phyloP scores from a whole-genome alignment of 2,113 vertebrate genomes.

The Phrynosoma platyrhinos region DNA sequence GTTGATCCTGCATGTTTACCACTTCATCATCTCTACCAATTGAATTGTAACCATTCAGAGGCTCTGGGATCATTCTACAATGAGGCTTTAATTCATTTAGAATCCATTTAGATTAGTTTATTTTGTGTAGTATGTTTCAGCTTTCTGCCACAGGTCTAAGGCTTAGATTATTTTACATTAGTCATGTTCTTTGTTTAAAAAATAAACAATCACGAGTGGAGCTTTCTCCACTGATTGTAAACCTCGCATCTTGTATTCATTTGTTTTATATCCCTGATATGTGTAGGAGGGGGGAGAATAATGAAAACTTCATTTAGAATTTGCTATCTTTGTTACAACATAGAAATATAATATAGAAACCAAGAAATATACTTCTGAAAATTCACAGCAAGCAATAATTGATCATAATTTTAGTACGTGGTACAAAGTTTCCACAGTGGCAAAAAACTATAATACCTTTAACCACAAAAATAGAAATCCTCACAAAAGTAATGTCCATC shows the following conservation, averaged over 20 bases:
- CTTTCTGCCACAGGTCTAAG: constrained; percentile 23
- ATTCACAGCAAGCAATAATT: constrained; percentile 35
- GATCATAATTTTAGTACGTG: constrained; percentile 35
- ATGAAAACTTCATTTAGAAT: constrained; percentile 66
- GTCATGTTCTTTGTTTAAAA: background rate
- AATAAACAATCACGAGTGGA: constrained; percentile 42
- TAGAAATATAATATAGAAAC: constrained; percentile 29
- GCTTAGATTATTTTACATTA: background rate
- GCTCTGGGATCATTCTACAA: background rate
- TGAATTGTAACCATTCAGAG: background rate
- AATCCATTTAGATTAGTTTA: background rate
- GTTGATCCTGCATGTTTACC: background rate
- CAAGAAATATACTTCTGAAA: constrained; percentile 57
- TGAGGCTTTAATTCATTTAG: background rate
- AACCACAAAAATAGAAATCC: background rate
- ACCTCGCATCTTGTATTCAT: constrained; percentile 56
- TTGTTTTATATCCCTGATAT: constrained; percentile 66
- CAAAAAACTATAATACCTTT: background rate
- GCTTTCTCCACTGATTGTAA: constrained; percentile 32
- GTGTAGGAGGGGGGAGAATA: constrained; percentile 55
- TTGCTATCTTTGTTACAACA: background rate
- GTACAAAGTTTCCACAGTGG: constrained; percentile 15
- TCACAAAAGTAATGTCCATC: background rate
- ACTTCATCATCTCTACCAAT: background rate
- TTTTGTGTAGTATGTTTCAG: background rate